Percentiles rank a stretch among this genome's conserved stretches.
Evolutionary conservation across 2,888 invertebrate species (phyloP).

Genomic region (Dorcus hopei): DNA sequence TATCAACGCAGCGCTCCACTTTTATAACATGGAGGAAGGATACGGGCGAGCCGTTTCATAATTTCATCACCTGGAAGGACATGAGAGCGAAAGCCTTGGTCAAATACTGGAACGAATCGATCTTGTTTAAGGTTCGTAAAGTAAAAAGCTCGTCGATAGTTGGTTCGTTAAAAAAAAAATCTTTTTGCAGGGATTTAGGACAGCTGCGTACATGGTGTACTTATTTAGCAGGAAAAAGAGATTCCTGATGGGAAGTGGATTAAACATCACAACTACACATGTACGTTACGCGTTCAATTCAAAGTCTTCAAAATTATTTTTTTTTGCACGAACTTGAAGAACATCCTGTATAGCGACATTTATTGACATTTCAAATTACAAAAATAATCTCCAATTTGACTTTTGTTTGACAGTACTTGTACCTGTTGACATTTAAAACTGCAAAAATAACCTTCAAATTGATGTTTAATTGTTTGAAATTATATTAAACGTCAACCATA

Average conservation of each 20-base stretch:
- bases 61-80: constrained; percentile 72
- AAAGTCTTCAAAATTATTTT: too few relatives aligned
- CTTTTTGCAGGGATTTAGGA: constrained; percentile 20
- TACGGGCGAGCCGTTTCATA: constrained; percentile 59
- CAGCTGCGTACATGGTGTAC: constrained; percentile 53
- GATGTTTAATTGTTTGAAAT: too few relatives aligned
- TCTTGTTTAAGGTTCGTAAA: constrained; percentile 49
- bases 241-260: constrained; percentile 79
- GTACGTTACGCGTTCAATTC: constrained; percentile 48
- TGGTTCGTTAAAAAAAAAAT: background rate
- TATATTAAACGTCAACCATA: too few relatives aligned
- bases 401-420: too few relatives aligned
- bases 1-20: constrained; percentile 62
- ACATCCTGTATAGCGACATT: too few relatives aligned
- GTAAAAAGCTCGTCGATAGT: background rate
- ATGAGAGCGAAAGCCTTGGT: constrained; percentile 55
- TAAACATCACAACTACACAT: constrained; percentile 83
- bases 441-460: too few relatives aligned
- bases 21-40: constrained; percentile 65
- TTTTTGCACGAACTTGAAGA: too few relatives aligned
- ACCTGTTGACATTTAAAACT: too few relatives aligned
- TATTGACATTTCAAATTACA: too few relatives aligned
- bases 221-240: constrained; percentile 74
- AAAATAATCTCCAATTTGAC: too few relatives aligned
- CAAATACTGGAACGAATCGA: constrained; percentile 56